Evolutionary conservation across 2,797 vertebrate species (phyloP), one percentile per base, ranked within the genome.

Genomic region (Danio albolineatus): DNA sequence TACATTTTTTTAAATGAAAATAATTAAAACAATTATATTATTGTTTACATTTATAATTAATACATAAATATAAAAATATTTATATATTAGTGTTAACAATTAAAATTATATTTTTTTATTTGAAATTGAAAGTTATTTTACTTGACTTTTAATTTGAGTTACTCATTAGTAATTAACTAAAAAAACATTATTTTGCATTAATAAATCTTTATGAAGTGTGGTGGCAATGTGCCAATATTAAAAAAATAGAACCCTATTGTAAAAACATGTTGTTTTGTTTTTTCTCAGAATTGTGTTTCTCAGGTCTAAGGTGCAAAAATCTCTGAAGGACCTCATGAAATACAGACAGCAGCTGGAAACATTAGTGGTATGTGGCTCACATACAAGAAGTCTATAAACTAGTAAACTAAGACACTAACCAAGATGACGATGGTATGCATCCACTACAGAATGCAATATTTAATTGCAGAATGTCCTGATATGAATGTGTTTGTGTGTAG

Each of bases 341-440:
- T 87, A 86, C 74, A 95, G 93, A 82, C 88, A 89, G 82, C 90
- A 88, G 82, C 91, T 96, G 86, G 91, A 83, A 78, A 92, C 87
- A 89, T 89, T 95, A 75, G 82, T 95, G 87, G 94, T 94, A 85
- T 88, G 93, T 66, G 69, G 77, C 83, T 78, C 72, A 5, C 13
- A 49, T 43, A 16, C 62, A 28, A 5, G 8, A 41, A 39, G 8
- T 44, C 65, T 44, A 44, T 53, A 41, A 10, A 43, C 17, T 28
- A 17, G 5, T 17, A 8, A 64, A 2, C 36, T 74, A 61, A n/a
- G 46, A 5, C 2, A 10, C 12, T 72, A 16, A 73, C 44, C 36
- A 56, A 21, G 17, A 57, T 17, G 28, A 1, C 1, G 1, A 28
- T 62, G 5, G 41, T 61, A 13, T 39, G 4, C 13, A 28, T 28